Percentiles rank a stretch among this genome's conserved stretches.
Conservation (phyloP, 1,140 invertebrate genomes). For the Thaumetopoea pityocampa region DNA sequence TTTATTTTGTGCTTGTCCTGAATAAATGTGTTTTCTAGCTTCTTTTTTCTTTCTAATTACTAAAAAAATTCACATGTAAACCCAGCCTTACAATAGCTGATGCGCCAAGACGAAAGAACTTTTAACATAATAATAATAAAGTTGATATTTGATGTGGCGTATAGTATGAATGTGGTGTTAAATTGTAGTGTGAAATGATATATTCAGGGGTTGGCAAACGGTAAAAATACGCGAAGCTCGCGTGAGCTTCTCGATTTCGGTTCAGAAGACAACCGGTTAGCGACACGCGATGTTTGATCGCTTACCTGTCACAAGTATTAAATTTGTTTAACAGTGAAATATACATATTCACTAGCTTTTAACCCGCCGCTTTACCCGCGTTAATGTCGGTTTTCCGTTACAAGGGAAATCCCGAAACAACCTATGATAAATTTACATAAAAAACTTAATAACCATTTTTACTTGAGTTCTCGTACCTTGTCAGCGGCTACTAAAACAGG, state of each 20-base stretch:
- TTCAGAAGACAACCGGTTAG: conserved; percentile 35
- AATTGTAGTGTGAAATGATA: conserved; percentile 66
- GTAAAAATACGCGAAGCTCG: conserved; percentile 37
- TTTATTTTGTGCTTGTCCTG: too few relatives aligned
- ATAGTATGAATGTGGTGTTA: conserved; percentile 47
- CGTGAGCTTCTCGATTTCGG: conserved; percentile 50
- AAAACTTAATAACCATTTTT: too few relatives aligned
- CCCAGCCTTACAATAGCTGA: conserved; percentile 1
- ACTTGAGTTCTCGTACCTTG: too few relatives aligned
- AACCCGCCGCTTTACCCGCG: too few relatives aligned
- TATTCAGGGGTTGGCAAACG: conserved; percentile 40
- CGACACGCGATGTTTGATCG: conserved; percentile 41
- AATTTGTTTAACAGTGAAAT: conserved; percentile 35
- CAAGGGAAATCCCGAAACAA: too few relatives aligned
- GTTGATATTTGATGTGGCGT: conserved; percentile 24
- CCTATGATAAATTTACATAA: too few relatives aligned
- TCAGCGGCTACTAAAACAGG: too few relatives aligned
- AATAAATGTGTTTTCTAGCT: too few relatives aligned
- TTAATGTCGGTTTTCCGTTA: too few relatives aligned
- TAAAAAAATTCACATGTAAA: neutral
- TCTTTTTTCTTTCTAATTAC: neutral
- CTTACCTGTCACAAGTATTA: conserved; percentile 45
- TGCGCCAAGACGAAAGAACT: conserved; percentile 14
- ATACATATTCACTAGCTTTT: conserved; percentile 10
- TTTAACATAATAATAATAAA: conserved; percentile 18